phyloP scores from a whole-genome alignment of 2,113 vertebrate genomes.

The Cynocephalus volans region DNA sequence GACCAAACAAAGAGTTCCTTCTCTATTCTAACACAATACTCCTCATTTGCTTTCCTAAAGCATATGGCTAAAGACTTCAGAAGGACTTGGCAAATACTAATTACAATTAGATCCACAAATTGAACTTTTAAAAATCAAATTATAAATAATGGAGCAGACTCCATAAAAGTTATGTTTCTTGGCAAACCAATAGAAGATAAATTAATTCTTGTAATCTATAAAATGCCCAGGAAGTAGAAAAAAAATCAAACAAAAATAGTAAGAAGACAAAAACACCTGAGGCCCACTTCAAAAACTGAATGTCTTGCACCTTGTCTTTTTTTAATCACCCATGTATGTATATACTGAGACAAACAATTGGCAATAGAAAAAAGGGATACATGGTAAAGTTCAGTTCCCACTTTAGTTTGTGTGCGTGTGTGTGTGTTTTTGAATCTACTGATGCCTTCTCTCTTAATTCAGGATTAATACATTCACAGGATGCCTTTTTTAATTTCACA shows the following conservation, averaged over 20 bases:
- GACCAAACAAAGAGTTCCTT: background rate
- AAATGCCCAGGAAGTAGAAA: background rate
- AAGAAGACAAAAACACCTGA: background rate
- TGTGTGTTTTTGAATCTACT: background rate
- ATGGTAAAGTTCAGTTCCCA: background rate
- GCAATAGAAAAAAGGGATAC: background rate
- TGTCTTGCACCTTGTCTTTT: background rate
- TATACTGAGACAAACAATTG: background rate
- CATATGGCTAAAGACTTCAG: background rate
- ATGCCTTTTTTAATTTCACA: background rate
- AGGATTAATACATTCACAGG: background rate
- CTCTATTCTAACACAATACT: slow-evolving; percentile 12
- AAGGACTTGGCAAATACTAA: slow-evolving; percentile 40
- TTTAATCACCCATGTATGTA: background rate
- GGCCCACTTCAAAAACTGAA: background rate
- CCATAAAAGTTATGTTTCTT: background rate
- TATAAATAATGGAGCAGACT: background rate
- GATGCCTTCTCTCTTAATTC: background rate
- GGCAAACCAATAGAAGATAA: background rate
- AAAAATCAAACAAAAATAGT: background rate
- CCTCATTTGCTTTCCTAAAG: background rate
- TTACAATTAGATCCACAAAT: slow-evolving; percentile 28
- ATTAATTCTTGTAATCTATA: background rate
- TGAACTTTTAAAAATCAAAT: slow-evolving; percentile 57
- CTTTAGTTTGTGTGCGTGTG: background rate